These are phyloP conservation scores for Theretra japonica DNA, from an alignment of 2,888 invertebrate genomes.

Conservation along the genomic window DNA sequence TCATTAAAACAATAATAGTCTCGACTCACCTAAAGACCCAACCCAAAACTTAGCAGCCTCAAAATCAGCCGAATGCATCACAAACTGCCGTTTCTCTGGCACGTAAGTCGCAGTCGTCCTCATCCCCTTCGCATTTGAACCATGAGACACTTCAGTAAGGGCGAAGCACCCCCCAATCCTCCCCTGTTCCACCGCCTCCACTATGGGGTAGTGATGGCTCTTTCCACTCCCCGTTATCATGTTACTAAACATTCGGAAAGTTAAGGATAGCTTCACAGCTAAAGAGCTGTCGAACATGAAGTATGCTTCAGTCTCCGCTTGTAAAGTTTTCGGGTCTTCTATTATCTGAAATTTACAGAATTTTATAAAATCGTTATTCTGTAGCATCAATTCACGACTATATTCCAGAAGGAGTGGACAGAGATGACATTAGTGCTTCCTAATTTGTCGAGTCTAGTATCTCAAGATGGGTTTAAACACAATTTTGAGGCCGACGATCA, in stretches of 20 bases:
- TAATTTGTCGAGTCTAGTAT: not conserved
- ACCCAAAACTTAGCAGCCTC: conserved; percentile 97
- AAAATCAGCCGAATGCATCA: conserved; percentile 93
- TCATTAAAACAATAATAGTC: not conserved
- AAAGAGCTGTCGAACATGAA: conserved; percentile 86
- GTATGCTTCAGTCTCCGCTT: conserved; percentile 81
- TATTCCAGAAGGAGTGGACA: not conserved
- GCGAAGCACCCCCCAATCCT: conserved; percentile 88
- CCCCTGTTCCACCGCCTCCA: conserved; percentile 70
- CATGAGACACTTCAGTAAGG: conserved; percentile 95
- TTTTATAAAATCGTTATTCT: not conserved
- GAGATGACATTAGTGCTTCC: not conserved
- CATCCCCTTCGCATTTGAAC: conserved; percentile 95
- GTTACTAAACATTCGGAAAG: conserved; percentile 87
- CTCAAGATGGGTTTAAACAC: not conserved
- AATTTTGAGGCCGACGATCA: no score
- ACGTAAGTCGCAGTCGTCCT: conserved; percentile 93
- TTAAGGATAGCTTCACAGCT: conserved; percentile 87
- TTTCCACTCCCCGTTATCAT: conserved; percentile 87
- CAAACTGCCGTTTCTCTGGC: conserved; percentile 89
- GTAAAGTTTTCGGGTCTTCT: conserved; percentile 74
- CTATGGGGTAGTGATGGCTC: conserved; percentile 84
- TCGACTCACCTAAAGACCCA: conserved; percentile 87
- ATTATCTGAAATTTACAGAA: conserved; percentile 64
- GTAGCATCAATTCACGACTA: not conserved